These are phyloP conservation scores for Psittacula echo DNA, from an alignment of 2,797 vertebrate species.

Conservation along the genomic window DNA sequence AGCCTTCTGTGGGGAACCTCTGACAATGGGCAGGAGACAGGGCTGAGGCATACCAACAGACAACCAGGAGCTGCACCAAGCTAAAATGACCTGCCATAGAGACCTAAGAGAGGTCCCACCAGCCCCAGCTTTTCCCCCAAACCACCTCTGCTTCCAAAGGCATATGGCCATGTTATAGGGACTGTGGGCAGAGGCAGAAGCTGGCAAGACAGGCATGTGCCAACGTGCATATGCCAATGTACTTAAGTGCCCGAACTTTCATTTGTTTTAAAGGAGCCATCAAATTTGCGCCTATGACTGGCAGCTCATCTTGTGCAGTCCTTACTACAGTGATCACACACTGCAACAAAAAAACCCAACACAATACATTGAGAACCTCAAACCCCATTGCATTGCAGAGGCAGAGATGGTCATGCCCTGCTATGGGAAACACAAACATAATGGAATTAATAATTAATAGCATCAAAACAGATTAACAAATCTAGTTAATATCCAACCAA, in stretches of 20 bases:
- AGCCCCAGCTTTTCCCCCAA: not conserved
- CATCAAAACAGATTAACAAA: not conserved
- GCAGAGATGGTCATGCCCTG: not conserved
- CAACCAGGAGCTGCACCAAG: not conserved
- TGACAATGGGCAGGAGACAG: not conserved
- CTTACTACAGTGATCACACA: fast-evolving
- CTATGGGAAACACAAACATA: not conserved
- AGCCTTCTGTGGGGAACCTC: not conserved
- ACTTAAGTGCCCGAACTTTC: not conserved
- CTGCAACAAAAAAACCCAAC: not conserved
- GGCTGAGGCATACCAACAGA: not conserved
- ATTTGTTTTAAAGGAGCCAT: not conserved
- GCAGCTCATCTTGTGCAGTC: not conserved
- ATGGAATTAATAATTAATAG: slow-evolving; percentile 20
- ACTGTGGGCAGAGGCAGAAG: not conserved
- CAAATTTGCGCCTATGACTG: not conserved
- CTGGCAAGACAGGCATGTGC: not conserved
- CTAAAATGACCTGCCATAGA: not conserved
- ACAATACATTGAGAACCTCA: not conserved
- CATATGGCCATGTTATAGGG: not conserved
- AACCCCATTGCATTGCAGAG: not conserved
- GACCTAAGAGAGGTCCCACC: not conserved
- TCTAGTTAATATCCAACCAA: not conserved
- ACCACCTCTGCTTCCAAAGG: not conserved
- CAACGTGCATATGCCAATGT: not conserved